Conservation (phyloP, 2,888 invertebrate species). For the Conus canariensis region DNA sequence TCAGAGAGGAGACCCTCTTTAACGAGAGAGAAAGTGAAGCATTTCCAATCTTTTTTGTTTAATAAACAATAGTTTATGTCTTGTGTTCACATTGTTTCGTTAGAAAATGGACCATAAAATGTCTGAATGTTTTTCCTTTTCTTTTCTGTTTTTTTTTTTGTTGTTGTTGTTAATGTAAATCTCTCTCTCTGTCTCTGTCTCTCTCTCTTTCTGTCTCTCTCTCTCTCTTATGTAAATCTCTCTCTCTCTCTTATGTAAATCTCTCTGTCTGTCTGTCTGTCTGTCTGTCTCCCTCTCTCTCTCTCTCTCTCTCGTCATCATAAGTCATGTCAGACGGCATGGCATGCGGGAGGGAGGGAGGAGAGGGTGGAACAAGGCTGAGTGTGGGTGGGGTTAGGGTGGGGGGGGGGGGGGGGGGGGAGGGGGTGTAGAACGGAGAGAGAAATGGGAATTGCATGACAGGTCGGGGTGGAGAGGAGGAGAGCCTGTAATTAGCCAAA, state of each 20-base stretch:
- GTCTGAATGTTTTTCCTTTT: neutral
- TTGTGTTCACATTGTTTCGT: too few species aligned
- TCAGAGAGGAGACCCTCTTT: neutral
- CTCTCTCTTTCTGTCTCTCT: neutral
- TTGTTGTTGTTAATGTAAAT: neutral
- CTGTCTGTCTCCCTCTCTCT: slow-evolving; percentile 7
- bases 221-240: neutral
- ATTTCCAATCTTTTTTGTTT: too few species aligned
- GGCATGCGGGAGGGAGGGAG: neutral
- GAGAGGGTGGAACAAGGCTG: too few species aligned
- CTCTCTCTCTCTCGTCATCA: neutral
- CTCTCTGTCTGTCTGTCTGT: neutral
- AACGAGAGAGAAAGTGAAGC: too few species aligned
- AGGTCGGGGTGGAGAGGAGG: neutral
- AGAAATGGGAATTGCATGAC: too few species aligned
- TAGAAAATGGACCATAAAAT: too few species aligned
- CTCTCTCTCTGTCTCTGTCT: neutral
- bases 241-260: neutral
- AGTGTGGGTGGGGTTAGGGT: too few species aligned
- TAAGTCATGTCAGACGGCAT: neutral
- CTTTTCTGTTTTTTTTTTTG: neutral
- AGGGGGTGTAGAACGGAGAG: too few species aligned
- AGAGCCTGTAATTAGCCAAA: too few species aligned
- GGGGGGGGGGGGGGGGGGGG: too few species aligned
- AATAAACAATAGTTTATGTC: too few species aligned